Percentiles rank a stretch among this genome's conserved stretches.
Evolutionary conservation across 2,113 vertebrate species (phyloP).

Genomic region (Calcarius ornatus): DNA sequence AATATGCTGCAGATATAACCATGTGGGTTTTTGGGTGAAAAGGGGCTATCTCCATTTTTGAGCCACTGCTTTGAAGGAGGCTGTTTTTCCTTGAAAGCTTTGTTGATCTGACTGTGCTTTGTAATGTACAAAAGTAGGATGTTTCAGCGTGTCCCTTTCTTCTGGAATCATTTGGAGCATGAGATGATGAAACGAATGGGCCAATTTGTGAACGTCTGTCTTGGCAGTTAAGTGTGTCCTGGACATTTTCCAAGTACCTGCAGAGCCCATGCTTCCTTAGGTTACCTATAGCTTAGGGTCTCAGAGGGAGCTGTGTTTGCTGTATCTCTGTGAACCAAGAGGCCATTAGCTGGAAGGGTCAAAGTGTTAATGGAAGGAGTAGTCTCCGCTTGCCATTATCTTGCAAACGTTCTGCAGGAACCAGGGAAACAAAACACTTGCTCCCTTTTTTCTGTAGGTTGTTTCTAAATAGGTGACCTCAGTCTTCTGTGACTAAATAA

Average conservation of each 20-base stretch:
- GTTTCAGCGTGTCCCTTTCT: not conserved
- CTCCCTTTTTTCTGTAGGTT: constrained; percentile 43
- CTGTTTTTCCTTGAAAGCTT: not conserved
- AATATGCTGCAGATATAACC: not conserved
- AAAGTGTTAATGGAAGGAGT: constrained; percentile 77
- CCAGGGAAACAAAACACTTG: constrained; percentile 52
- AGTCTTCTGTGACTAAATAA: constrained; percentile 54
- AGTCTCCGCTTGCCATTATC: constrained; percentile 64
- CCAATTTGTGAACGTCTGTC: not conserved
- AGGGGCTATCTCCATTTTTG: not conserved
- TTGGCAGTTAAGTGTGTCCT: not conserved
- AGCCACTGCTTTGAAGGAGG: not conserved
- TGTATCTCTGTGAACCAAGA: constrained; percentile 49
- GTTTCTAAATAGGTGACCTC: constrained; percentile 70
- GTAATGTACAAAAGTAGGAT: not conserved
- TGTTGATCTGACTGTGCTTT: not conserved
- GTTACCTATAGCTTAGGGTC: constrained; percentile 35
- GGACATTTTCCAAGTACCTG: not conserved
- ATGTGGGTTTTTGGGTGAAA: not conserved
- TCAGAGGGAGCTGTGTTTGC: constrained; percentile 53
- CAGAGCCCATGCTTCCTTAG: constrained; percentile 9
- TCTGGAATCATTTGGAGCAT: not conserved
- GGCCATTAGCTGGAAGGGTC: constrained; percentile 73
- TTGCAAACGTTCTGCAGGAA: constrained; percentile 9
- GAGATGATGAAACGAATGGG: not conserved